Evolutionary conservation across 2,888 invertebrate genomes (phyloP), one percentile per base, ranked within the genome.

Genomic region (Pristionchus fissidentatus): DNA sequence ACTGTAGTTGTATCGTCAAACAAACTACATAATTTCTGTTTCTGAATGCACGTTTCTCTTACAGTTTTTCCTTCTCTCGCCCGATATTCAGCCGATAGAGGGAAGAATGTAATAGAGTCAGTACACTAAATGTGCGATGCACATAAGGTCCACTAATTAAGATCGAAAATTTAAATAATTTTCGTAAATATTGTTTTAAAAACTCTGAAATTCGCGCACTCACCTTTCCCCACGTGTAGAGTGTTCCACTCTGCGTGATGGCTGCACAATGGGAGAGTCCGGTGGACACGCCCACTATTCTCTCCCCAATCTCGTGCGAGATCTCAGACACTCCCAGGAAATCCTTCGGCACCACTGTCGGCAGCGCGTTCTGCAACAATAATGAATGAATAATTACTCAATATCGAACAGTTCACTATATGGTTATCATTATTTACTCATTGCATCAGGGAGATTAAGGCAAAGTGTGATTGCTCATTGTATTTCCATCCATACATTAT

Each of bases 191-290:
- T 60, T 15, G 29, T 73, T 8, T n/a, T 19, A 15, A 26, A 26
- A 15, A n/a, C 32, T 15, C n/a, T 19, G 62, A 62, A 15, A 26
- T 10, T 22, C 7, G 19, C 22, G 19, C 26, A 0, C 78, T 49
- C 19, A 86, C 86, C 83, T 89, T 90, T 57, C 91, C 91, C 91
- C 91, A 91, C 0, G 89, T 90, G 83, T 87, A 91, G 26, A 91
- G 83, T 8, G 87, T 84, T 70, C 90, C 90, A 38, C 88, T 85
- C 0, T 85, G 82, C 3, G 91, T 90, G 62, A 91, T 83, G 2
- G 90, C 80, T 2, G 89, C 90, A 2, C 88, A 89, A 83, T 91
- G 91, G n/a, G 88, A 89, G 13, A 90, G 86, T 22, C 91, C 91
- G 38, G 87, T 88, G 7, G 91, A 88, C 13, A 91, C 70, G 15